Evolutionary conservation across 2,888 invertebrate genomes (phyloP), one percentile per base, ranked within the genome.

Genomic region (Dimorphilus gyrociliatus): DNA sequence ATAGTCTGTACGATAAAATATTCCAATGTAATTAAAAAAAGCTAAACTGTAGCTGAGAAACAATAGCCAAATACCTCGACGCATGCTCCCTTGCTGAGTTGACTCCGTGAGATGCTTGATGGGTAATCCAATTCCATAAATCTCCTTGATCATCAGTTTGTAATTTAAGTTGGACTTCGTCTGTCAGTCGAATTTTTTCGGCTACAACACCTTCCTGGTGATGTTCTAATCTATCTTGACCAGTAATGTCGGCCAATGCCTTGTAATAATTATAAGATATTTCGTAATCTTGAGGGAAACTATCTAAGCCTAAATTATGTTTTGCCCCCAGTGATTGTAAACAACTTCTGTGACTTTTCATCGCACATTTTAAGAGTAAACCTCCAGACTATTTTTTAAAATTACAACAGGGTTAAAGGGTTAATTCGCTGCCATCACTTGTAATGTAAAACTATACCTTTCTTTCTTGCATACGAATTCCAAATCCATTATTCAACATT

Each of bases 71-170:
- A n/a, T n/a, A n/a, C n/a, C n/a, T n/a, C n/a, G n/a, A n/a, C n/a
- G n/a, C n/a, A n/a, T n/a, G n/a, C n/a, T n/a, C n/a, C n/a, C n/a
- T n/a, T n/a, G n/a, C n/a, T n/a, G n/a, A n/a, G n/a, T n/a, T 39
- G 2, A 60, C 53, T 1, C 60, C 60, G 30, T 48, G 47, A 28
- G 46, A 38, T 3, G 60, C 59, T 36, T 60, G 60, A 30, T 55
- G 49, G 37, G 48, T 53, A 19, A 60, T 37, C 60, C 59, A 60
- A 31, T 48, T 39, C 38, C 53, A 60, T 4, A 57, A 31, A 25
- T 60, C 57, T 1, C 56, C 58, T 8, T 53, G 41, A 38, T 60
- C 60, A 23, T 53, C 55, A 4, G 57, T 57, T 33, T 55, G 53
- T 23, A 46, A 45, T 13, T 42, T 38, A 4, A 60, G 21, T 4